phyloP scores from a whole-genome alignment of 1,140 invertebrate species.

The Nylanderia fulva region DNA sequence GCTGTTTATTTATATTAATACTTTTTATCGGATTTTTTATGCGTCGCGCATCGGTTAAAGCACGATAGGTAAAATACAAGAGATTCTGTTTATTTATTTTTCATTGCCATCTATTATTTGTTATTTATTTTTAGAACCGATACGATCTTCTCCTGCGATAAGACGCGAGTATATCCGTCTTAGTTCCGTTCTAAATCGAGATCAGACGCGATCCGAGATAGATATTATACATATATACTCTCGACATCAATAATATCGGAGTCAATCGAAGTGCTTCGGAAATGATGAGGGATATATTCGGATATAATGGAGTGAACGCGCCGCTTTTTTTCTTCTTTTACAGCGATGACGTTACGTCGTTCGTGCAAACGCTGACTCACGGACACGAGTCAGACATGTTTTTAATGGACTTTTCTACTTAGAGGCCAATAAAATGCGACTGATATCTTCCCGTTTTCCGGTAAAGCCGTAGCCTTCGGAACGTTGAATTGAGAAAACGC shows the following conservation, averaged over 20 bases:
- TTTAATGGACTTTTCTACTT: constrained; percentile 86
- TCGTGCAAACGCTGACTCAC: constrained; percentile 30
- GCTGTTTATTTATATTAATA: too few relatives aligned
- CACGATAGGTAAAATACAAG: background rate
- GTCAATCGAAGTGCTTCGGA: background rate
- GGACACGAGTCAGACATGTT: background rate
- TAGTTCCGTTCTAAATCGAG: background rate
- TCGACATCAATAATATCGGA: background rate
- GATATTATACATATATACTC: too few relatives aligned
- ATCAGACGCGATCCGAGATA: background rate
- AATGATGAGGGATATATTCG: constrained; percentile 46
- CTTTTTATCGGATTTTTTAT: background rate
- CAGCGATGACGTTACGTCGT: constrained; percentile 16
- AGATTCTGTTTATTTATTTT: background rate
- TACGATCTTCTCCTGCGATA: background rate
- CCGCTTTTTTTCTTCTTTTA: background rate
- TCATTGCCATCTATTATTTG: background rate
- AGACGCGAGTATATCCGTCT: background rate
- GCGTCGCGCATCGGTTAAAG: background rate
- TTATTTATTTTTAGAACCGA: constrained; percentile 10
- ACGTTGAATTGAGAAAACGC: constrained; percentile 1
- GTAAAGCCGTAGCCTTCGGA: constrained; percentile 80
- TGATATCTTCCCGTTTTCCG: constrained; percentile 80
- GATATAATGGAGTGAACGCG: constrained; percentile 1
- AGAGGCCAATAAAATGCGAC: constrained; percentile 84